phyloP scores from a whole-genome alignment of 1,140 invertebrate species.

The Notospermus geniculatus region DNA sequence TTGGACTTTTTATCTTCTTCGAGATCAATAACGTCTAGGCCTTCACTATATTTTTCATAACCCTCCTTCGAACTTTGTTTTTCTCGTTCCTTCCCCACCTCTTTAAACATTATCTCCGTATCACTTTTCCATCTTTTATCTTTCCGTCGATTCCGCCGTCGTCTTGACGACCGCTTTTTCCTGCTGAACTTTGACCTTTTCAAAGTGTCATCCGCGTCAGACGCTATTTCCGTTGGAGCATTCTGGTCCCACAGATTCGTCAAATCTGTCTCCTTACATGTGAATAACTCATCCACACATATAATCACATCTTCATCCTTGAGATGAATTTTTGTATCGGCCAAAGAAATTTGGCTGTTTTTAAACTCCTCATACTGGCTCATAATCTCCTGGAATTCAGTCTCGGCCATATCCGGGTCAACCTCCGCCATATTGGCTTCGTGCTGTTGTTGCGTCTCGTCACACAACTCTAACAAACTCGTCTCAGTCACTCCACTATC shows the following conservation, averaged over 20 bases:
- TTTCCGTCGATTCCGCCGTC: conserved; percentile 6
- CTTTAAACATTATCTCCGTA: conserved; percentile 3
- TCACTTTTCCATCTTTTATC: conserved; percentile 10
- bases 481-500: conserved; percentile 5
- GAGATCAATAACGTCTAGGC: neutral
- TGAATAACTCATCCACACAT: neutral
- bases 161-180: neutral
- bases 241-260: neutral
- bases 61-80: neutral
- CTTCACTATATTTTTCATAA: neutral
- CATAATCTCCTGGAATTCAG: neutral
- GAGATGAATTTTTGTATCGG: conserved; percentile 2
- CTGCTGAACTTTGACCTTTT: neutral
- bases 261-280: conserved; percentile 6
- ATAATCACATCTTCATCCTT: conserved; percentile 5
- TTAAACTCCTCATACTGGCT: conserved; percentile 6
- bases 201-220: neutral
- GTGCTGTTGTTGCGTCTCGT: neutral
- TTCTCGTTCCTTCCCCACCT: neutral
- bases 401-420: neutral
- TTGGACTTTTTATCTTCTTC: neutral
- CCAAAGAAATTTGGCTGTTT: neutral
- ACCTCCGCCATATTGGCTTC: too few species aligned
- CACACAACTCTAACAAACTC: conserved; percentile 7
- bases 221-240: neutral